These are phyloP conservation scores for Yponomeuta malinellus DNA, from an alignment of 2,888 invertebrate genomes.

Conservation along the genomic window DNA sequence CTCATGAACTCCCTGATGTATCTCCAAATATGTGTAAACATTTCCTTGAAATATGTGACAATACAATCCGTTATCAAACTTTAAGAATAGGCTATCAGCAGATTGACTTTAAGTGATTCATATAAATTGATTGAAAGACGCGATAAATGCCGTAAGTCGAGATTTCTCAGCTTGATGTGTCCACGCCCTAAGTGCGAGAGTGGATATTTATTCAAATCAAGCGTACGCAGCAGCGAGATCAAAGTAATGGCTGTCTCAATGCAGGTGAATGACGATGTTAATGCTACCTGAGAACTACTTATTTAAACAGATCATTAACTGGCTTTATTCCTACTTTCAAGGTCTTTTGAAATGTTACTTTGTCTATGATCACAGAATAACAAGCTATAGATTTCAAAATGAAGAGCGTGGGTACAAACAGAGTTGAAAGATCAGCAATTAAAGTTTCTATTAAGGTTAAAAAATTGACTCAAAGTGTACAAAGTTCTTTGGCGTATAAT, in stretches of 20 bases:
- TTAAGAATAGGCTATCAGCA: background rate
- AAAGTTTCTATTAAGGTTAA: background rate
- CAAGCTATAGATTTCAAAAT: background rate
- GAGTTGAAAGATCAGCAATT: background rate
- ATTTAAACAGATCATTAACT: background rate
- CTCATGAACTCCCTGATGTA: too few species aligned
- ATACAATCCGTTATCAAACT: background rate
- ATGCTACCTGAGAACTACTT: background rate
- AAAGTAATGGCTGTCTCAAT: conserved; percentile 18
- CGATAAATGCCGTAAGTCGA: background rate
- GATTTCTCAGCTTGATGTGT: background rate
- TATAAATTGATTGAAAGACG: background rate
- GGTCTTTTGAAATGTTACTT: background rate
- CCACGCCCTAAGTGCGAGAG: conserved; percentile 21
- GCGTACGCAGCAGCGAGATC: conserved; percentile 28
- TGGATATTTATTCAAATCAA: conserved; percentile 46
- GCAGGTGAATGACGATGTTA: conserved; percentile 13
- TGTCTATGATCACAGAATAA: background rate
- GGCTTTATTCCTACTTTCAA: background rate
- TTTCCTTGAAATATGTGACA: background rate
- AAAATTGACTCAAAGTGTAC: background rate
- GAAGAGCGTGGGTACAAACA: background rate
- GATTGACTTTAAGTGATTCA: background rate
- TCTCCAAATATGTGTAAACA: background rate
- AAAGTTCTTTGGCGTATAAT: background rate